These are phyloP conservation scores for Vannuccia rotundouncinata DNA, from an alignment of 2,888 invertebrate species.

Conservation along the genomic window DNA sequence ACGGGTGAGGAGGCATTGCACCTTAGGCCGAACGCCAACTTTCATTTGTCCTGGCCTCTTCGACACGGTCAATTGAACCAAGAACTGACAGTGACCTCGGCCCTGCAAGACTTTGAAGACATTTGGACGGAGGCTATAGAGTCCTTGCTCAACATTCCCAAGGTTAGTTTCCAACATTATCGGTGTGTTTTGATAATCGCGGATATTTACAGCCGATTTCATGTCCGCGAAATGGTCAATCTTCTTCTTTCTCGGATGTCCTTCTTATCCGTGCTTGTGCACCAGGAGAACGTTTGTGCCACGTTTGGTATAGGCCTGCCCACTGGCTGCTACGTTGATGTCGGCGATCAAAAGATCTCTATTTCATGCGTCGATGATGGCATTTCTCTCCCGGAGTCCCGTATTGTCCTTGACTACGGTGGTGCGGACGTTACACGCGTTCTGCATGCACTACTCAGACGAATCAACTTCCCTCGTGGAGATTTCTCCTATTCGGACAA, in stretches of 20 bases:
- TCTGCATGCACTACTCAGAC: constrained; percentile 70
- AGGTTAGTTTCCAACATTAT: constrained; percentile 64
- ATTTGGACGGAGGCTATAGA: constrained; percentile 79
- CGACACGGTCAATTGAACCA: constrained; percentile 78
- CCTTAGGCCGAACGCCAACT: constrained; percentile 60
- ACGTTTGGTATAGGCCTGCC: constrained; percentile 75
- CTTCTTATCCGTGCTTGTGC: constrained; percentile 74
- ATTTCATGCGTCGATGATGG: constrained; percentile 94
- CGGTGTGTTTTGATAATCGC: constrained; percentile 79
- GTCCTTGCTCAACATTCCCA: constrained; percentile 69
- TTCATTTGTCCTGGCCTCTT: constrained; percentile 82
- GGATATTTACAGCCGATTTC: constrained; percentile 77
- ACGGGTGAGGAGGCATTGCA: constrained; percentile 71
- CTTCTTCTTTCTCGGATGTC: constrained; percentile 72
- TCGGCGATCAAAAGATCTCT: constrained; percentile 89
- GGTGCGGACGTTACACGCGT: constrained; percentile 84
- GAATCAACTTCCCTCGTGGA: not conserved
- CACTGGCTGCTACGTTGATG: constrained; percentile 85
- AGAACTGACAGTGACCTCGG: constrained; percentile 72
- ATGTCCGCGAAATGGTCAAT: constrained; percentile 75
- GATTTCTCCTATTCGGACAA: not conserved
- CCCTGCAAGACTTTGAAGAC: constrained; percentile 74
- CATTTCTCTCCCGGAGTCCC: constrained; percentile 77
- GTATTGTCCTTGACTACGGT: constrained; percentile 69
- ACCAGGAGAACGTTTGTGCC: constrained; percentile 80